Percentiles rank a stretch among this genome's conserved stretches.
Evolutionary conservation across 1,140 invertebrate genomes (phyloP).

Genomic region (Lasioglossum albipes): DNA sequence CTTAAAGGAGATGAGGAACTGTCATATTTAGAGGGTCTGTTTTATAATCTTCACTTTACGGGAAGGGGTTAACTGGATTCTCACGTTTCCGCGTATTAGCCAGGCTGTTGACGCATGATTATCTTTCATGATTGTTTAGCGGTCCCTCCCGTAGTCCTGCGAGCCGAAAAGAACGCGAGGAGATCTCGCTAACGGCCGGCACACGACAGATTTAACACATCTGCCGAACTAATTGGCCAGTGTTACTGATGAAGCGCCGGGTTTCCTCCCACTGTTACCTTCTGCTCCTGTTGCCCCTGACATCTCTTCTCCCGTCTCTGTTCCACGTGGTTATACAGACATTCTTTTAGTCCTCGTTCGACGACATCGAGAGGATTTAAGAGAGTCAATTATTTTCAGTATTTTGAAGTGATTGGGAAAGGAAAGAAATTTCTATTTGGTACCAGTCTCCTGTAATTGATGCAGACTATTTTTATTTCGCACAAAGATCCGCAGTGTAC

Average conservation of each 20-base stretch:
- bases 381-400: too few relatives aligned
- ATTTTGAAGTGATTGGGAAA: too few relatives aligned
- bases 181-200: conserved; percentile 29
- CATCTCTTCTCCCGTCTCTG: neutral
- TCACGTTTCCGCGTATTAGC: conserved; percentile 44
- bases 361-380: too few relatives aligned
- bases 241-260: conserved; percentile 67
- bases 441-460: too few relatives aligned
- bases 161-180: conserved; percentile 26
- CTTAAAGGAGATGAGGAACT: too few relatives aligned
- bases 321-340: neutral
- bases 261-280: neutral
- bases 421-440: too few relatives aligned
- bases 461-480: neutral
- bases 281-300: neutral
- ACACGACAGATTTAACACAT: conserved; percentile 74
- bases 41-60: too few relatives aligned
- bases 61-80: neutral
- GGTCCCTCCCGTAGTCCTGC: neutral
- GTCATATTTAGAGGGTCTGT: neutral
- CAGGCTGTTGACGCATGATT: conserved; percentile 52
- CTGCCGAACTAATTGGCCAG: conserved; percentile 73
- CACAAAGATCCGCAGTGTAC: neutral
- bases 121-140: conserved; percentile 35
- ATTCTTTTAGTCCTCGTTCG: conserved; percentile 3